Evolutionary conservation across 1,140 invertebrate species (phyloP).

Genomic region (Drosophila kurseongensis): DNA sequence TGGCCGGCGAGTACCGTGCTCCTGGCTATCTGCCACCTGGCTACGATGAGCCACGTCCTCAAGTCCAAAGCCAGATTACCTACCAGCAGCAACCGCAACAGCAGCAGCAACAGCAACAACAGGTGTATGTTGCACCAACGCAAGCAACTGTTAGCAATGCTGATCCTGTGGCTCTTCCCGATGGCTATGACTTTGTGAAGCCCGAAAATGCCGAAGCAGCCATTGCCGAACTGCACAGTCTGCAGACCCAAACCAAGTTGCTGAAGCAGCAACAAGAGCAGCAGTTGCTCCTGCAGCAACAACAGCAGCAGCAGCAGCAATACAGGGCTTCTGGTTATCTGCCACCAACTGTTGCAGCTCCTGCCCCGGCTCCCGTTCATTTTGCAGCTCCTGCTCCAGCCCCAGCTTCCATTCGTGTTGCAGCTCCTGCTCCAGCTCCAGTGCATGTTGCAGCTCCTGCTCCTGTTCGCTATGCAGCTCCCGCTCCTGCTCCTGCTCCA

Average conservation of each 20-base stretch:
- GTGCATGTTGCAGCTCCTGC: background rate
- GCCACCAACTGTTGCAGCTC: conserved; percentile 16
- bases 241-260: conserved; percentile 65
- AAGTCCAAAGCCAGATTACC: conserved; percentile 24
- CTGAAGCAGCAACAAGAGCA: conserved; percentile 65
- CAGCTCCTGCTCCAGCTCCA: conserved; percentile 10
- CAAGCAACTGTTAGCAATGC: conserved; percentile 32
- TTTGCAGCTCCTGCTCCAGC: conserved; percentile 22
- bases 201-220: conserved; percentile 74
- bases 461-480: background rate
- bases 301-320: conserved; percentile 21
- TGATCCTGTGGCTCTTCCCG: conserved; percentile 58
- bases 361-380: background rate
- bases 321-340: conserved; percentile 29
- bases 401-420: background rate
- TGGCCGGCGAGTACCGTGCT: conserved; percentile 48
- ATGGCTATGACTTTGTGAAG: conserved; percentile 73
- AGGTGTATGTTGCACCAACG: conserved; percentile 18
- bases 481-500: background rate
- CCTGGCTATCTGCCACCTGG: conserved; percentile 66
- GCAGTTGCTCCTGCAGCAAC: conserved; percentile 29
- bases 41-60: conserved; percentile 50
- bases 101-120: conserved; percentile 39
- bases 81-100: conserved; percentile 8
- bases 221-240: conserved; percentile 74